Evolutionary conservation across 1,140 invertebrate species (phyloP).

Genomic region (Sycobia sp.): DNA sequence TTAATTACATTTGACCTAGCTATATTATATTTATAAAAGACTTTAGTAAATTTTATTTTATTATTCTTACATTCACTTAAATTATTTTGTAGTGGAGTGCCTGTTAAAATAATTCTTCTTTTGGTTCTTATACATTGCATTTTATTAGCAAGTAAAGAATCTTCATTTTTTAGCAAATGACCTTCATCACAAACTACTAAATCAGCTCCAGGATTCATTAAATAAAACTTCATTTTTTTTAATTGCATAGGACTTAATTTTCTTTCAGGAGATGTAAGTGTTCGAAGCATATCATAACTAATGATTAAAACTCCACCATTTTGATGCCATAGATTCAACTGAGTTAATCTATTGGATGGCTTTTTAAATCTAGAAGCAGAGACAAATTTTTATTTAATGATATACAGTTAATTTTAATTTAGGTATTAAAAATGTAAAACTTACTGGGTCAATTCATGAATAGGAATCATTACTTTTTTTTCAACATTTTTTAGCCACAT

Average conservation of each 20-base stretch:
- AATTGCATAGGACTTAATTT: conserved; percentile 67
- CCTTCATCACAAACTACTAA: conserved; percentile 92
- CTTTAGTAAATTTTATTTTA: neutral
- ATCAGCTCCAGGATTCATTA: conserved; percentile 77
- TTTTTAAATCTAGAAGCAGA: conserved; percentile 27
- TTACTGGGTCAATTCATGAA: conserved; percentile 71
- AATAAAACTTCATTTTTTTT: conserved; percentile 47
- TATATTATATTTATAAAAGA: conserved; percentile 5
- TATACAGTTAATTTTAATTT: no score
- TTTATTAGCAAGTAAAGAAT: conserved; percentile 79
- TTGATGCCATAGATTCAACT: conserved; percentile 76
- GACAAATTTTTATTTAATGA: neutral
- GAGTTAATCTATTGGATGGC: conserved; percentile 25
- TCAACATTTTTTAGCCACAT: conserved; percentile 77
- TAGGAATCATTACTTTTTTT: conserved; percentile 67
- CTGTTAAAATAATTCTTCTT: conserved; percentile 86
- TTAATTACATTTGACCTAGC: no score
- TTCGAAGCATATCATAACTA: conserved; percentile 93
- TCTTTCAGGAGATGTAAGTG: conserved; percentile 70
- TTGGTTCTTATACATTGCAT: conserved; percentile 77
- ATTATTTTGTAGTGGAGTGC: conserved; percentile 95
- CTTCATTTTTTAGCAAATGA: conserved; percentile 87
- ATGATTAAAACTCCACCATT: conserved; percentile 89
- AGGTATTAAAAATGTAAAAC: neutral
- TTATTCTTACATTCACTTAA: conserved; percentile 79